Evolutionary conservation across 2,797 vertebrate genomes (phyloP).

Genomic region (Cryptoprocta ferox): DNA sequence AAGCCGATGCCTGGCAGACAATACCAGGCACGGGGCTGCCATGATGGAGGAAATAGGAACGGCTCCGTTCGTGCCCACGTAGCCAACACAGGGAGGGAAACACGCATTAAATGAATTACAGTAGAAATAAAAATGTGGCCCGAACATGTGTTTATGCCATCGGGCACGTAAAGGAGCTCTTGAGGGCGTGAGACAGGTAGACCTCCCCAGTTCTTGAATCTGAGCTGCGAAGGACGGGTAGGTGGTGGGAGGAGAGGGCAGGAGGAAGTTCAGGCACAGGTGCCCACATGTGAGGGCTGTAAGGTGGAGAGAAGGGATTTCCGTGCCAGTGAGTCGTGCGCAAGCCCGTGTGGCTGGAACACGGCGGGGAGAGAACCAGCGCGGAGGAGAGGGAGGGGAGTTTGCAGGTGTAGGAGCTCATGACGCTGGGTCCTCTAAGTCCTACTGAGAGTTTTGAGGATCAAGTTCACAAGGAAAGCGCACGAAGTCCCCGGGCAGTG

Average conservation of each 20-base stretch:
- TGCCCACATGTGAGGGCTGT: rapidly evolving
- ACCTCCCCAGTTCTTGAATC: too few species aligned
- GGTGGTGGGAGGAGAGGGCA: background rate
- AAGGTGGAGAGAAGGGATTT: background rate
- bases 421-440: background rate
- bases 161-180: background rate
- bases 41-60: background rate
- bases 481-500: rapidly evolving
- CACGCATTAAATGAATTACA: rapidly evolving
- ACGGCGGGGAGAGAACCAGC: rapidly evolving
- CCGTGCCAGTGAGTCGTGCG: rapidly evolving
- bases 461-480: background rate
- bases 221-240: too few species aligned
- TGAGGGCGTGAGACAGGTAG: background rate
- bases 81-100: background rate
- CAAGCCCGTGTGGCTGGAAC: rapidly evolving
- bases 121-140: background rate
- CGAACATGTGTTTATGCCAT: background rate
- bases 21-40: background rate
- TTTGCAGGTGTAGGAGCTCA: background rate
- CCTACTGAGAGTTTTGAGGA: background rate
- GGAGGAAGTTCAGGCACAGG: too few species aligned
- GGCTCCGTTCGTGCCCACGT: background rate
- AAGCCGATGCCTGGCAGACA: background rate
- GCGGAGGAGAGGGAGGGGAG: background rate